A percentile compares a stretch with the other conserved stretches of the same genome.
These are phyloP conservation scores for Galaxias olidus DNA, from an alignment of 2,797 vertebrate genomes.

Conservation along the genomic window DNA sequence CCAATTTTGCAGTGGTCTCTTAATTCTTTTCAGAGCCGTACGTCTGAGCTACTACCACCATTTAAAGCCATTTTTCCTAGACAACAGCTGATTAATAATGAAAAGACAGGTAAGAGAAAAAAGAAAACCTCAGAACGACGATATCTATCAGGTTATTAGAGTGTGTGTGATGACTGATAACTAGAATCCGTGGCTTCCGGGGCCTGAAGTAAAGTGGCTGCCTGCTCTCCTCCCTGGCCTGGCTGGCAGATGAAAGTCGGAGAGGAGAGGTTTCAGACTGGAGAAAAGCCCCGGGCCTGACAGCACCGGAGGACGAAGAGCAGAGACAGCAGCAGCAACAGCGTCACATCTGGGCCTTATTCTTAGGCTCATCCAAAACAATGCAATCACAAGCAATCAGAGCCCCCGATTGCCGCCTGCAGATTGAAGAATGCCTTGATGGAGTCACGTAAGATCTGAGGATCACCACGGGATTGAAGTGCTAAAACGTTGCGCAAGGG, in stretches of 20 bases:
- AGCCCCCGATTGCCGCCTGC: slow-evolving; percentile 49
- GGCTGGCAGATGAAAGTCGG: slow-evolving; percentile 26
- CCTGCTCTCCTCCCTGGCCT: slow-evolving; percentile 30
- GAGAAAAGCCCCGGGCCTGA: background rate
- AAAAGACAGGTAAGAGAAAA: slow-evolving; percentile 18
- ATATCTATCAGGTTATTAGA: slow-evolving; percentile 37
- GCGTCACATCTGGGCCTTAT: slow-evolving; percentile 26
- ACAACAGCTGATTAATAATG: slow-evolving; percentile 25
- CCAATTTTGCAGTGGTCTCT: no score
- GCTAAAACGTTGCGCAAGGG: slow-evolving; percentile 18
- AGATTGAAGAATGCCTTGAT: slow-evolving; percentile 63
- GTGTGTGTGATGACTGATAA: slow-evolving; percentile 25
- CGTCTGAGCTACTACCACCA: no score
- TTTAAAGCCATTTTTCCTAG: slow-evolving; percentile 15
- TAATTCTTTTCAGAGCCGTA: no score
- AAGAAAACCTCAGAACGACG: slow-evolving; percentile 22
- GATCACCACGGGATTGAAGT: slow-evolving; percentile 37
- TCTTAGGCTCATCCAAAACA: slow-evolving; percentile 51
- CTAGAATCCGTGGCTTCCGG: slow-evolving; percentile 27
- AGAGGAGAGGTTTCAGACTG: background rate
- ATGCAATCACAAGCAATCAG: slow-evolving; percentile 62
- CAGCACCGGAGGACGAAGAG: slow-evolving; percentile 28
- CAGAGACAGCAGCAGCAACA: slow-evolving; percentile 21
- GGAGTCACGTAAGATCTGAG: slow-evolving; percentile 47
- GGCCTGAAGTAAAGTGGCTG: background rate